These are phyloP conservation scores for Lepus europaeus DNA, from an alignment of 2,113 vertebrate genomes.

Conservation along the genomic window DNA sequence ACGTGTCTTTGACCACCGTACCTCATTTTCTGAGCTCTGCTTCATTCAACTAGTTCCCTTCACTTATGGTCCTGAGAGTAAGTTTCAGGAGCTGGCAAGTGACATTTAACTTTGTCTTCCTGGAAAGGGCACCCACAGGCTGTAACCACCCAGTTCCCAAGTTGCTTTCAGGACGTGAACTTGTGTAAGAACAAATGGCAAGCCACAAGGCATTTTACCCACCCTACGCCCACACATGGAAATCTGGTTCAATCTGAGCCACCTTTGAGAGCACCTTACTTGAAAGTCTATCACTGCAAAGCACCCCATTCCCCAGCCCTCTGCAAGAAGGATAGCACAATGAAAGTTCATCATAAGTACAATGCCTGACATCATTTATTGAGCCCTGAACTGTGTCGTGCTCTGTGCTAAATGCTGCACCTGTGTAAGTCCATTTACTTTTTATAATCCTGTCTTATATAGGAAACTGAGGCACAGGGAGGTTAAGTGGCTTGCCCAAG, in stretches of 20 bases:
- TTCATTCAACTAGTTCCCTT: not conserved
- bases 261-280: not conserved
- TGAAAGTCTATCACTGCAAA: not conserved
- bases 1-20: not conserved
- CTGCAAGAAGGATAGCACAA: not conserved
- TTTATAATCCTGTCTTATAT: not conserved
- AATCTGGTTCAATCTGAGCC: slow-evolving; percentile 37
- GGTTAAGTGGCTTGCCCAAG: not conserved
- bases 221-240: slow-evolving; percentile 26
- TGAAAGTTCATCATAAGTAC: not conserved
- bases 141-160: slow-evolving; percentile 36
- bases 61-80: not conserved
- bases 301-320: not conserved
- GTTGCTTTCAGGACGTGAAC: slow-evolving; percentile 64
- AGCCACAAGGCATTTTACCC: slow-evolving; percentile 48
- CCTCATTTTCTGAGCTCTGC: not conserved
- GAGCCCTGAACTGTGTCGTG: not conserved
- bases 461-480: not conserved
- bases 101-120: slow-evolving; percentile 73
- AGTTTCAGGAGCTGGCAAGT: slow-evolving; percentile 63
- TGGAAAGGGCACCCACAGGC: slow-evolving; percentile 66
- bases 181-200: slow-evolving; percentile 61
- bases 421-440: not conserved
- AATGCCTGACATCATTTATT: not conserved
- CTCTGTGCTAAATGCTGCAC: not conserved